phyloP scores from a whole-genome alignment of 2,888 invertebrate genomes.

The Tinea pellionella region DNA sequence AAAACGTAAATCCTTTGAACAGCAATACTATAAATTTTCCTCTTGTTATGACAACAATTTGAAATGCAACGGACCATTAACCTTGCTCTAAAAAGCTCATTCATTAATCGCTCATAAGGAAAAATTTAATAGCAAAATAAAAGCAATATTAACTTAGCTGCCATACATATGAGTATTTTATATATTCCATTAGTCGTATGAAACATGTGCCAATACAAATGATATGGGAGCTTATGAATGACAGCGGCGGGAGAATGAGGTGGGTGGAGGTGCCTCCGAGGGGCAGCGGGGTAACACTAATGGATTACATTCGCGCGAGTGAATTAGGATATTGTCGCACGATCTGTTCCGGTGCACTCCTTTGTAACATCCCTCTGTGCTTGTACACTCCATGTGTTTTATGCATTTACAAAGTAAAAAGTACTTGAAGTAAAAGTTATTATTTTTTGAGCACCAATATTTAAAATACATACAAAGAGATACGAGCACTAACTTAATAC shows the following conservation, averaged over 20 bases:
- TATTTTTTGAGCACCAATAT: too few relatives aligned
- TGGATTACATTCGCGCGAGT: slow-evolving; percentile 68
- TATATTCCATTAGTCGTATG: slow-evolving; percentile 65
- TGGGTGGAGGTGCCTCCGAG: slow-evolving; percentile 22
- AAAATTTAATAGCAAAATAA: not conserved
- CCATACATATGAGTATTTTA: slow-evolving; percentile 30
- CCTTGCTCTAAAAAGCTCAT: too few relatives aligned
- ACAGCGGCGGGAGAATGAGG: slow-evolving; percentile 29
- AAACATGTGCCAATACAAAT: slow-evolving; percentile 70
- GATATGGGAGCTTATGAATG: slow-evolving; percentile 68
- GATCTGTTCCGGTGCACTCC: slow-evolving; percentile 66
- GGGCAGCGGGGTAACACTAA: slow-evolving; percentile 44
- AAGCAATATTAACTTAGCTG: not conserved
- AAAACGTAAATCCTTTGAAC: too few relatives aligned
- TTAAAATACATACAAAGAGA: too few relatives aligned
- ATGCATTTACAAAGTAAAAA: not conserved
- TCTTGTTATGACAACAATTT: too few relatives aligned
- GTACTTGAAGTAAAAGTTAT: too few relatives aligned
- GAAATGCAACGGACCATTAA: too few relatives aligned
- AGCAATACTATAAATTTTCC: too few relatives aligned
- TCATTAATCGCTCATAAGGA: too few relatives aligned
- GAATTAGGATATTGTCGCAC: slow-evolving; percentile 69
- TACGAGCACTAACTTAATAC: too few relatives aligned
- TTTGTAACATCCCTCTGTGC: slow-evolving; percentile 30
- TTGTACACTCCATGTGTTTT: not conserved